Evolutionary conservation across 2,888 invertebrate species (phyloP).

Genomic region (Sarcophaga variegata): DNA sequence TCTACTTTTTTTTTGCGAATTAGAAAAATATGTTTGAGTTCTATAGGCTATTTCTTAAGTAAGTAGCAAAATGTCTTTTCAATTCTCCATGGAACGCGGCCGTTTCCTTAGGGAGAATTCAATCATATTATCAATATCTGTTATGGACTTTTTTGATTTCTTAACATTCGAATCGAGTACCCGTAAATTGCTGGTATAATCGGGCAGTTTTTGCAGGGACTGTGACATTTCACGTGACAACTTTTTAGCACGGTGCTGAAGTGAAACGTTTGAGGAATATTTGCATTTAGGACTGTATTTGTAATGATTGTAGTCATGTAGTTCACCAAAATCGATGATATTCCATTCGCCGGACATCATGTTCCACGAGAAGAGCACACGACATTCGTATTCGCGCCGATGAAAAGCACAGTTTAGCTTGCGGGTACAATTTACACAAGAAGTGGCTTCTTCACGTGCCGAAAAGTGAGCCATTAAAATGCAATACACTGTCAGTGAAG

Average conservation of each 20-base stretch:
- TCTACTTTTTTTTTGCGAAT: background rate
- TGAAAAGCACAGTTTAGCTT: slow-evolving; percentile 80
- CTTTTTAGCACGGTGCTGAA: slow-evolving; percentile 78
- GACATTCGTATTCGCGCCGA: slow-evolving; percentile 80
- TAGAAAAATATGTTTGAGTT: slow-evolving; percentile 49
- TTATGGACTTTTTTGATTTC: slow-evolving; percentile 79
- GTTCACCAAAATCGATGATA: slow-evolving; percentile 81
- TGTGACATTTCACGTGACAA: slow-evolving; percentile 78
- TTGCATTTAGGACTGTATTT: slow-evolving; percentile 72
- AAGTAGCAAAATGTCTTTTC: too few species aligned
- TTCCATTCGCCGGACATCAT: slow-evolving; percentile 81
- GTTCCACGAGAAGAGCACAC: slow-evolving; percentile 81
- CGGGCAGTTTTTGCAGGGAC: slow-evolving; percentile 75
- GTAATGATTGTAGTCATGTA: slow-evolving; percentile 76
- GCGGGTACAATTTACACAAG: slow-evolving; percentile 79
- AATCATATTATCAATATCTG: slow-evolving; percentile 80
- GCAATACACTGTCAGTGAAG: slow-evolving; percentile 79
- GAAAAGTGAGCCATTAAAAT: slow-evolving; percentile 81
- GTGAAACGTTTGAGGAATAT: slow-evolving; percentile 68
- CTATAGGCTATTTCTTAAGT: background rate
- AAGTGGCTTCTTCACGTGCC: slow-evolving; percentile 79
- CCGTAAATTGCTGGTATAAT: slow-evolving; percentile 78
- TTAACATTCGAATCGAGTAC: slow-evolving; percentile 80
- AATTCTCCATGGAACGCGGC: slow-evolving; percentile 56
- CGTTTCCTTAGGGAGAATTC: slow-evolving; percentile 80